Base-by-base conservation (phyloP, 2,797 vertebrate species). In the Manis javanica region DNA sequence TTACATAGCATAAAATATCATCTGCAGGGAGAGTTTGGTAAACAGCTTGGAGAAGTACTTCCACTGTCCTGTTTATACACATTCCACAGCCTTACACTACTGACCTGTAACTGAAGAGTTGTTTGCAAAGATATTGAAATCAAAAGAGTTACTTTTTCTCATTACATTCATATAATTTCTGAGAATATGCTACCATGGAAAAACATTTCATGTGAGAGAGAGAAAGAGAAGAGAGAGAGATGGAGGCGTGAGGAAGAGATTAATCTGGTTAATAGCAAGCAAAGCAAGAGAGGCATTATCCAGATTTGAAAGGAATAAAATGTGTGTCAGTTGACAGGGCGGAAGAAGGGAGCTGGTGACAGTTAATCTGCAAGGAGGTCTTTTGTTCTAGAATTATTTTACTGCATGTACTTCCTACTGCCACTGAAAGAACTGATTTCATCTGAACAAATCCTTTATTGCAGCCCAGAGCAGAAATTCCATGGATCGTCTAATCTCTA, bases 341-440 rank as follows among this genome's bases (percentile, higher is more conserved):
- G 12, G 31, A 53, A 53, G 90, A 63, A 82, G 34, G 31, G 39
- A 81, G 46, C 23, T 42, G 53, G 66, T 93, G 78, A 93, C 10
- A 29, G 64, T n/a, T 74, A 57, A 83, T 90, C 46, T 84, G 75
- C 18, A 91, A 31, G 37, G 92, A 87, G 46, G 9, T 84, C 71
- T 91, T 91, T 71, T 82, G 72, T 79, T 55, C 88, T 91, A 71
- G 78, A 87, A 82, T 96, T 86, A 88, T 88, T 39, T 93, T 69
- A 84, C 7, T 85, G 57, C 29, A 71, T 59, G 37, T 0, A 53
- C n/a, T 39, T 63, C 59, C 85, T 90, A 89, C 34, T 61, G 61
- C 24, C 24, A 39, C 92, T 55, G 69, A 87, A 90, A 92, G 51
- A 92, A 61, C 81, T 51, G 92, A 94, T 79, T 92, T 64, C 72